Evolutionary conservation across 2,888 invertebrate genomes (phyloP).

Genomic region (Mechanitis messenoides): DNA sequence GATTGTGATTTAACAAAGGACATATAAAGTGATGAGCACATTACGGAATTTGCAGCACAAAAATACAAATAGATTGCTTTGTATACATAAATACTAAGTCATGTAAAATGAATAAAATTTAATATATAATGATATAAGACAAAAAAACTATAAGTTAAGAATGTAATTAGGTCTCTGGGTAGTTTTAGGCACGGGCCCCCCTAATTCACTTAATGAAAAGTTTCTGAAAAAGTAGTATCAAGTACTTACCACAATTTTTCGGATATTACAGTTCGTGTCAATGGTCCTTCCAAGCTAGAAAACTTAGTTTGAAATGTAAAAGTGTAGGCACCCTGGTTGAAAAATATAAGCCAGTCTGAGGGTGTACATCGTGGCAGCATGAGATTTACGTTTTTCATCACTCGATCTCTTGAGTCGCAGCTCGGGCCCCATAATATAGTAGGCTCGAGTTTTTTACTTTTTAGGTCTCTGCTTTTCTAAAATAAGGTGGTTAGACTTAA

Average conservation of each 20-base stretch:
- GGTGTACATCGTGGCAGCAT: slow-evolving; percentile 35
- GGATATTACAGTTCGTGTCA: slow-evolving; percentile 38
- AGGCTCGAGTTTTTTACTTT: slow-evolving; percentile 29
- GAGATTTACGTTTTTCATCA: slow-evolving; percentile 35
- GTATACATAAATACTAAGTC: too few relatives aligned
- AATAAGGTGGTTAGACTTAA: not conserved
- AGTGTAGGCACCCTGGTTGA: slow-evolving; percentile 39
- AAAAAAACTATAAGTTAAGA: too few relatives aligned
- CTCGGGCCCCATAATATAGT: slow-evolving; percentile 43
- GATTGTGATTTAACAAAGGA: too few relatives aligned
- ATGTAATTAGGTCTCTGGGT: too few relatives aligned
- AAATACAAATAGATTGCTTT: too few relatives aligned
- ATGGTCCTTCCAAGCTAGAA: slow-evolving; percentile 36
- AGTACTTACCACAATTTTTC: slow-evolving; percentile 38
- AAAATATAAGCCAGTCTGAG: slow-evolving; percentile 41
- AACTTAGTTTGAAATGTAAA: slow-evolving; percentile 35
- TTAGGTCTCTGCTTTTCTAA: slow-evolving; percentile 25
- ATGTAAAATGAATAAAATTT: too few relatives aligned
- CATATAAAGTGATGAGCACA: too few relatives aligned
- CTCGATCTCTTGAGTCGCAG: slow-evolving; percentile 40
- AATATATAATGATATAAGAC: too few relatives aligned
- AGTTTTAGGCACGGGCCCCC: too few relatives aligned
- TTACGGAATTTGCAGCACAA: too few relatives aligned
- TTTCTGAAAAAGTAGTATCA: too few relatives aligned
- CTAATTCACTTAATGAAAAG: too few relatives aligned